Conservation (phyloP, 37 sponge, comb jelly and placozoan genomes). For the Agelas oroides region DNA sequence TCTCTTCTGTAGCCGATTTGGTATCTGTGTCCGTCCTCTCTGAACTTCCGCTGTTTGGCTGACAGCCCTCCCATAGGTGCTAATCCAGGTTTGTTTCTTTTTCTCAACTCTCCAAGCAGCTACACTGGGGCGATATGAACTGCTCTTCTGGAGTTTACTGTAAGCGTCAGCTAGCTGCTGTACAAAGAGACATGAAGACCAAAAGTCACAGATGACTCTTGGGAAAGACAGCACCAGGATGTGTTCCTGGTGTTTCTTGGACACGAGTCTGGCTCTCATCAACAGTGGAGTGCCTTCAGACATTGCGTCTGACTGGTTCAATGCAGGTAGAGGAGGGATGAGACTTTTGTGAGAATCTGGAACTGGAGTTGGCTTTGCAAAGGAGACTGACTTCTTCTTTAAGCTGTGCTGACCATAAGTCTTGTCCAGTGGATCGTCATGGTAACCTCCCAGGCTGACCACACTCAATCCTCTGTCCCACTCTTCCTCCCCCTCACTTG, state of each 20-base stretch:
- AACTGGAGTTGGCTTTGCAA: too few relatives aligned
- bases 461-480: not conserved
- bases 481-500: conserved; percentile 2
- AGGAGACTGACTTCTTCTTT: conserved; percentile 2
- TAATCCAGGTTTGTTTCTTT: conserved; percentile 16
- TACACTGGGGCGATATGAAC: conserved; percentile 26
- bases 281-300: not conserved
- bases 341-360: not conserved
- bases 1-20: conserved; percentile 12
- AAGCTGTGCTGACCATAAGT: not conserved
- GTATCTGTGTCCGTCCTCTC: not conserved
- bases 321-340: conserved; percentile 2
- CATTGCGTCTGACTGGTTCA: not conserved
- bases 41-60: not conserved
- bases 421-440: not conserved
- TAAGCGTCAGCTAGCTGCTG: conserved; percentile 75
- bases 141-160: conserved; percentile 55
- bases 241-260: conserved; percentile 53
- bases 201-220: conserved; percentile 74
- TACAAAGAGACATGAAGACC: conserved; percentile 83
- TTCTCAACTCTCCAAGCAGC: conserved; percentile 26
- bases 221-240: conserved; percentile 76
- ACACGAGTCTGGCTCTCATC: conserved; percentile 58
- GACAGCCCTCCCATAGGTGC: not conserved
- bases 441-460: not conserved